phyloP scores from a whole-genome alignment of 1,140 invertebrate genomes.

The Heterodera carotae region DNA sequence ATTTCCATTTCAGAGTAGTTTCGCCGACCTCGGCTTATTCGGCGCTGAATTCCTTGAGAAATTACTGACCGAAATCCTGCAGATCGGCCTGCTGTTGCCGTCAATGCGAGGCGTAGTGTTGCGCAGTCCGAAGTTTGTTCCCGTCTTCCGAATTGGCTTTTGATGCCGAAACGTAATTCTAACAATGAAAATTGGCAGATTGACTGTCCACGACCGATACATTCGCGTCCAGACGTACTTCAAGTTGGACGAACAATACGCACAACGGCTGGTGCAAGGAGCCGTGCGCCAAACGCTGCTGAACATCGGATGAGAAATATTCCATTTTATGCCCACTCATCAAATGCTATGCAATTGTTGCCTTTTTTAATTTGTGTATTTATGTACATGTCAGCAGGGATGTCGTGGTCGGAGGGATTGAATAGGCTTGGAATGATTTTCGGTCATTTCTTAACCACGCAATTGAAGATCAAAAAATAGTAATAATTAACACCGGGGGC shows the following conservation, averaged over 20 bases:
- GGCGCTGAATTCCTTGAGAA: slow-evolving; percentile 65
- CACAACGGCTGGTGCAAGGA: slow-evolving; percentile 60
- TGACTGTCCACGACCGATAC: slow-evolving; percentile 62
- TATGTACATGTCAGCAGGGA: too few species aligned
- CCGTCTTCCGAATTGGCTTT: neutral
- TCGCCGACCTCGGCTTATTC: slow-evolving; percentile 62
- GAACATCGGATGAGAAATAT: slow-evolving; percentile 49
- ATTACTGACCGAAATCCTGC: slow-evolving; percentile 63
- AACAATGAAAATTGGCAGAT: too few species aligned
- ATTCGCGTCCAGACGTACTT: slow-evolving; percentile 63
- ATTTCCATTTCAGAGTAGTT: slow-evolving; percentile 27
- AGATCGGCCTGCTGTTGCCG: slow-evolving; percentile 61
- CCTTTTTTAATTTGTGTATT: too few species aligned
- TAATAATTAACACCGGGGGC: too few species aligned
- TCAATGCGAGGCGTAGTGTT: slow-evolving; percentile 63
- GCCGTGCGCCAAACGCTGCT: slow-evolving; percentile 60
- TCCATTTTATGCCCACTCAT: neutral
- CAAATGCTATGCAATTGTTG: too few species aligned
- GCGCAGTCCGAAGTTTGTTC: slow-evolving; percentile 63
- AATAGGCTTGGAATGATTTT: too few species aligned
- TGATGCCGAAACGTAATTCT: too few species aligned
- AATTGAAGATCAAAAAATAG: too few species aligned
- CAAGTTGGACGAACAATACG: slow-evolving; percentile 64
- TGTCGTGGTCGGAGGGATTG: too few species aligned
- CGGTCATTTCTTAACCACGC: too few species aligned